Evolutionary conservation across 2,888 invertebrate genomes (phyloP), one percentile per base, ranked within the genome.

Genomic region (Himalopsyche tibetana): DNA sequence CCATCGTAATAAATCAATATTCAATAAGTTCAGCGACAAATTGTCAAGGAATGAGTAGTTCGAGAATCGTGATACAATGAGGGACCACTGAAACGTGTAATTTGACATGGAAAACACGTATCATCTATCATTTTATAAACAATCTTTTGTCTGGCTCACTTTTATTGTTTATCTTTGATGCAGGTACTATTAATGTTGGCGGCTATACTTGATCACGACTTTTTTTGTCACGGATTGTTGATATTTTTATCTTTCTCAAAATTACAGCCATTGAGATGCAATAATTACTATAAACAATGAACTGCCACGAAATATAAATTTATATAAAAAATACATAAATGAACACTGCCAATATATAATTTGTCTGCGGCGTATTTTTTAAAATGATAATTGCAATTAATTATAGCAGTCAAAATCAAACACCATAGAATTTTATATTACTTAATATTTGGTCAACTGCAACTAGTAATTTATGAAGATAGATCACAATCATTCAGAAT

Each of bases 61-160:
- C 5, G 19, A 63, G 63, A 63, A 63, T 63, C 63, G 63, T 63
- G 63, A n/a, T 63, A 63, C 63, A 42, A 80, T 80, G 55, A 82
- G 82, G n/a, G 83, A 38, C 86, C 82, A 55, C 55, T 80, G 84
- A 55, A 86, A 84, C 86, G 79, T 86, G 86, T 86, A 86, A 86
- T 86, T 86, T 86, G 86, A 86, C 86, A 84, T 79, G 79, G 74
- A 85, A 51, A 51, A 74, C 79, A 40, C 69, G 84, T 79, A 79
- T 79, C 85, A 85, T 85, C 85, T 82, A 85, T 82, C 82, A 84
- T 82, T 83, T 81, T 51, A 36, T 56, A 55, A 82, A 74, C 84
- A 45, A 84, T 84, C 84, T 84, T 74, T 84, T 79, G 84, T 79
- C 80, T 74, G 80, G 63, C 63, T 83, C 83, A 69, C 69, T 51